Evolutionary conservation across 2,888 invertebrate genomes (phyloP), one percentile per base, ranked within the genome.

Genomic region (Microctonus aethiopoides): DNA sequence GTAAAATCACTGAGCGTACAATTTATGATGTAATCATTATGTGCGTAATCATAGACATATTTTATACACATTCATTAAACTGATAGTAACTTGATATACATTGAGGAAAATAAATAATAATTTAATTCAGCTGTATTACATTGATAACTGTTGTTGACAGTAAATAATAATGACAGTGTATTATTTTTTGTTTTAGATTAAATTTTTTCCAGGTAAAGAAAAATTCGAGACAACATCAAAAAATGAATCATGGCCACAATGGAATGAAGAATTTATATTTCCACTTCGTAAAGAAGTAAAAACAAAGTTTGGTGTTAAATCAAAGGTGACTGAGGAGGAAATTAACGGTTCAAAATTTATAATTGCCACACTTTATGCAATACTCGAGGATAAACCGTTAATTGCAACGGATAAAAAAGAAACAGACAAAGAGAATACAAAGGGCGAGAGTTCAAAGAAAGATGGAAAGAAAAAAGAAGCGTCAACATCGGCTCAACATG

Each of bases 221-320:
- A 93, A 94, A 84, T 92, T 89, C 81, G 94, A 94, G 86, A 93
- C 94, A 24, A 89, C 91, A 67, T 87, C 92, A 77, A 92, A 91
- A 82, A 92, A 92, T 76, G 92, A 92, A 80, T 92, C 93, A 0
- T 93, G 93, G 93, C 94, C 94, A 0, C 91, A 91, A 67, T 94
- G 93, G 89, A 93, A 94, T 83, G 93, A 94, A 86, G 93, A 92
- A 75, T 94, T 94, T 81, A 90, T 89, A 77, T 94, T 94, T 83
- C 89, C 89, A 56, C 79, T 94, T 72, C 90, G 87, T 72, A 90
- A 90, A 82, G 90, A 90, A 75, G 81, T 79, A 0, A 87, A 88
- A 73, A 78, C 87, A 9, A 83, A 80, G 63, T 84, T 87, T 41
- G 84, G 84, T 46, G 46, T 46, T 24, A 88, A 88, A 74, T 87